Conservation (phyloP, 2,113 vertebrate species). For the Macroglossus sobrinus region DNA sequence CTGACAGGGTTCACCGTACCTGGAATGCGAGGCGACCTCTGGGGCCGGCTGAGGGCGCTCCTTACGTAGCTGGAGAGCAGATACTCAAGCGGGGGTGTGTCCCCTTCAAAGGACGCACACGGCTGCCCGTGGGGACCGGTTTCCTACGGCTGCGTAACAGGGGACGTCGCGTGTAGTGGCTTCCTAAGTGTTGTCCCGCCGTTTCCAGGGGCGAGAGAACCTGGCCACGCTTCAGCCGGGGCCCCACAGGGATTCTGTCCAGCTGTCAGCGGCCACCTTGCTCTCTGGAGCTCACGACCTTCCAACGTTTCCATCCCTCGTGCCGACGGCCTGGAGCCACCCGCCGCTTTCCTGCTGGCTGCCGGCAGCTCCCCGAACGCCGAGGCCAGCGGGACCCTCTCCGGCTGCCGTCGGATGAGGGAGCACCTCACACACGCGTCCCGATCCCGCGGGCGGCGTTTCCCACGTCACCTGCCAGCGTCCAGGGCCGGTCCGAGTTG, state of each 20-base stretch:
- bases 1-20: neutral
- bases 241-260: neutral
- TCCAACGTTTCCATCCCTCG: neutral
- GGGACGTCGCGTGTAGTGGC: rapidly evolving
- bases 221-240: rapidly evolving
- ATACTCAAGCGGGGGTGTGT: rapidly evolving
- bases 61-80: rapidly evolving
- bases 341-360: neutral
- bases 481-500: no score
- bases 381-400: no score
- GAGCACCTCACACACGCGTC: no score
- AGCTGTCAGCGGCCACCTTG: neutral
- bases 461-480: no score
- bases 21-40: neutral
- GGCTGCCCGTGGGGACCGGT: neutral
- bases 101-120: rapidly evolving
- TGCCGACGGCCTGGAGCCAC: rapidly evolving
- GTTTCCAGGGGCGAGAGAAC: no score
- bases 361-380: rapidly evolving
- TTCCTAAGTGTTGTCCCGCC: rapidly evolving
- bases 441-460: rapidly evolving
- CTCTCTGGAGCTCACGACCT: neutral
- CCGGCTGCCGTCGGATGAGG: no score
- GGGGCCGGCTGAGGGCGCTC: rapidly evolving
- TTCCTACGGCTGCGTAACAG: rapidly evolving